Evolutionary conservation across 2,113 vertebrate species (phyloP), one percentile per base, ranked within the genome.

Genomic region (Pseudorhombus dupliciocellatus): DNA sequence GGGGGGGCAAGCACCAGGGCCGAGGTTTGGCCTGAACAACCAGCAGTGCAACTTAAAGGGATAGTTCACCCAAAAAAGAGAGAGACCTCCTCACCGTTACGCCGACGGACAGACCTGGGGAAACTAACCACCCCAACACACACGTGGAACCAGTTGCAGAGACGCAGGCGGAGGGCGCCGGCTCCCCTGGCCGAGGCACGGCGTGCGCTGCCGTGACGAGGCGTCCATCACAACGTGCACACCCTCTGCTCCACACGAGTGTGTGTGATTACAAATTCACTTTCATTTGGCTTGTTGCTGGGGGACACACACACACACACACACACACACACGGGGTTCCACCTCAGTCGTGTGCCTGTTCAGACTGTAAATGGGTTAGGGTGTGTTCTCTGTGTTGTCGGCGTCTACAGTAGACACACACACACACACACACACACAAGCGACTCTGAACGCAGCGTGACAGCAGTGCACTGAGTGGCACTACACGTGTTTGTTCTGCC

Each of bases 211-310:
- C 26, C 26, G n/a, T n/a, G n/a, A n/a, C n/a, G n/a, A n/a, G n/a
- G n/a, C n/a, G n/a, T n/a, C 53, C 55, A 66, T 55, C 62, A 73
- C 31, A 61, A 78, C 73, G 18, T 48, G 48, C 66, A 73, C 70
- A 63, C 8, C 9, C 30, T 53, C n/a, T 42, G 21, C 22, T 21
- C 73, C 44, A 46, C 8, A 44, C 46, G 57, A 40, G 31, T 25
- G 24, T 30, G 26, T 66, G 73, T 76, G 64, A 88, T 90, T 84
- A 83, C n/a, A 22, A 80, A 89, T 89, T 88, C 87, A 62, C 84
- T 89, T 90, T 88, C 67, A 84, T 89, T 86, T 71, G 54, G 59
- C 78, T 69, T 70, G 71, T 42, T 59, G 59, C 65, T 70, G 21
- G 56, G 63, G 54, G 34, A 66, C 9, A 66, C 20, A 24, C 57